phyloP scores from a whole-genome alignment of 1,140 invertebrate species.

The Leguminivora glycinivorella region DNA sequence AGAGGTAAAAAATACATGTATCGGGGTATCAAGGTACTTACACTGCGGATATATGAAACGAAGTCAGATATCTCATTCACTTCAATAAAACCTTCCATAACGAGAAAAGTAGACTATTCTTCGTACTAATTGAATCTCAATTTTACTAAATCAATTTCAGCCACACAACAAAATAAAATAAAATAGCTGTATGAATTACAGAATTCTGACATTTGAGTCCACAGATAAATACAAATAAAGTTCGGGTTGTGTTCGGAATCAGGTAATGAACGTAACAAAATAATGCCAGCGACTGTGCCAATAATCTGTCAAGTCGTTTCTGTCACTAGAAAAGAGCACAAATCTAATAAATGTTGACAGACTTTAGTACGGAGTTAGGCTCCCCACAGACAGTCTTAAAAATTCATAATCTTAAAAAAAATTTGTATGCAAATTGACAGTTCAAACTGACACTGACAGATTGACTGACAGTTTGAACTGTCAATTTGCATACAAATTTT shows the following conservation, averaged over 20 bases:
- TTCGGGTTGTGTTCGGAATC: neutral
- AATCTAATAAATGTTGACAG: too few species aligned
- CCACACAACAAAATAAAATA: conserved; percentile 26
- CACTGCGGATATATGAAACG: conserved; percentile 81
- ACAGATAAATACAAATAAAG: conserved; percentile 7
- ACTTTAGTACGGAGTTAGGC: too few species aligned
- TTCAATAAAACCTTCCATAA: conserved; percentile 77
- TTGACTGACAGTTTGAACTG: too few species aligned
- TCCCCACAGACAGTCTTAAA: too few species aligned
- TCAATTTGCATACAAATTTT: too few species aligned
- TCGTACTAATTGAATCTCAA: neutral
- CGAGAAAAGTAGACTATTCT: neutral
- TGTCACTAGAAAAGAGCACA: too few species aligned
- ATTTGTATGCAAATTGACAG: too few species aligned
- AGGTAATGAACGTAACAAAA: neutral
- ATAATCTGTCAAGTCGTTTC: too few species aligned
- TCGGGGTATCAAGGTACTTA: conserved; percentile 67
- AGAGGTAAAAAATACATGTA: conserved; percentile 21
- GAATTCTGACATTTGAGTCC: conserved; percentile 7
- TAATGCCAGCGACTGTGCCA: too few species aligned
- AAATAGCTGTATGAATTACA: neutral
- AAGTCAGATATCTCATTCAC: conserved; percentile 82
- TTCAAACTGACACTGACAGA: too few species aligned
- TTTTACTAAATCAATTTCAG: conserved; percentile 1
- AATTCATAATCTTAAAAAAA: too few species aligned